phyloP scores from a whole-genome alignment of 2,888 invertebrate species.

The Tetheella fluctuosa region DNA sequence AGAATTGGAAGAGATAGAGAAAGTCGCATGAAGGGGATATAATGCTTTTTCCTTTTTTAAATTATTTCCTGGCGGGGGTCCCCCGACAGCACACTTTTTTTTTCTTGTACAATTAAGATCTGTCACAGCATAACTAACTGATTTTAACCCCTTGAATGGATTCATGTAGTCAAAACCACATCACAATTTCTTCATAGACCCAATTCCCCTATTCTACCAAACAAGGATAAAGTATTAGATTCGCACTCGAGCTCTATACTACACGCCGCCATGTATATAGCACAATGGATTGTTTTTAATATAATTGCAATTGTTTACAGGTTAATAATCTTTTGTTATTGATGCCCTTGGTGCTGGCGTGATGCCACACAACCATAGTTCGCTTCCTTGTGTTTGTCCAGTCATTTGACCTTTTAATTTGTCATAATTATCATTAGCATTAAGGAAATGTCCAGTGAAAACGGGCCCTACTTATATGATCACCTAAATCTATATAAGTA shows the following conservation, averaged over 20 bases:
- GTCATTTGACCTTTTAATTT: not conserved
- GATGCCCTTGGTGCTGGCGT: constrained; percentile 40
- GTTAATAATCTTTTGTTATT: constrained; percentile 66
- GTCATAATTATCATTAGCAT: not conserved
- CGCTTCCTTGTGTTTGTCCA: constrained; percentile 28
- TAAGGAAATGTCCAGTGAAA: not conserved
- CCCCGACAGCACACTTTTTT: too few species aligned
- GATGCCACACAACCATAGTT: constrained; percentile 21
- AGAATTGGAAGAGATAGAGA: too few species aligned
- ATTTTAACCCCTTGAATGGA: too few species aligned
- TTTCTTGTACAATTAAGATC: too few species aligned
- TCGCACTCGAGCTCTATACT: not conserved
- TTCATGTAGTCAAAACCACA: too few species aligned
- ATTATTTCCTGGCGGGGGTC: too few species aligned
- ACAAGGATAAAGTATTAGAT: not conserved
- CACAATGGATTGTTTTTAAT: constrained; percentile 33
- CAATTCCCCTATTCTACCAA: not conserved
- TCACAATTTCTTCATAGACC: not conserved
- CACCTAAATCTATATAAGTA: too few species aligned
- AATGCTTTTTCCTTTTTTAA: too few species aligned
- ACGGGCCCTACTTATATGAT: not conserved
- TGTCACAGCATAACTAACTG: too few species aligned
- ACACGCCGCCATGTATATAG: not conserved
- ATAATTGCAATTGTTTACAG: constrained; percentile 41
- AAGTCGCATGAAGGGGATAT: too few species aligned